A percentile compares a stretch with the other conserved stretches of the same genome.
These are phyloP conservation scores for Oreochromis tanganicae DNA, from an alignment of 2,113 vertebrate species.

Conservation along the genomic window DNA sequence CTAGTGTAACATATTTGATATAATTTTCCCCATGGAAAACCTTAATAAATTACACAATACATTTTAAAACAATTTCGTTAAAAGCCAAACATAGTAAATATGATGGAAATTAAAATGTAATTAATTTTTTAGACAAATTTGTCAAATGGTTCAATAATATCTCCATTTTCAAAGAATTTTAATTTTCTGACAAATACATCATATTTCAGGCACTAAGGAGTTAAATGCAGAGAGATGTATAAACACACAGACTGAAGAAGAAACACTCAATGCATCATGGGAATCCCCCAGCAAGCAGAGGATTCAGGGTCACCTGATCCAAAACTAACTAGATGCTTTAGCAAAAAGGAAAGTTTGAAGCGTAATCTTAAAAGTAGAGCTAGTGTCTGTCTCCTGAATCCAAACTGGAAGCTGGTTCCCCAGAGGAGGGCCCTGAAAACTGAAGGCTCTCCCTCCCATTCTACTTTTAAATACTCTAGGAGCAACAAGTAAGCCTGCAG, in stretches of 20 bases:
- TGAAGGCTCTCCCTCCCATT: not conserved
- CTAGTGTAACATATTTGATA: not conserved
- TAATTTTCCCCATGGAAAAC: not conserved
- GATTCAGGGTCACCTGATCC: not conserved
- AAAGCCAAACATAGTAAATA: not conserved
- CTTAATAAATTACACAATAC: not conserved
- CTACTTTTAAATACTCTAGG: not conserved
- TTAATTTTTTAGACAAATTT: not conserved
- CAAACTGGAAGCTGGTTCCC: not conserved
- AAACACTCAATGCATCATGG: accelerated
- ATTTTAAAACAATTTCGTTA: not conserved
- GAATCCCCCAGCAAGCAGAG: not conserved
- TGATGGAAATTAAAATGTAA: not conserved
- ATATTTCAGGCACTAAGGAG: not conserved
- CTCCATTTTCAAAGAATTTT: not conserved
- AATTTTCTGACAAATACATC: not conserved
- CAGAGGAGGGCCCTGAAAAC: not conserved
- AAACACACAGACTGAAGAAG: not conserved
- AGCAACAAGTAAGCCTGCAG: not conserved
- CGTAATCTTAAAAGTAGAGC: not conserved
- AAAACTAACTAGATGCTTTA: not conserved
- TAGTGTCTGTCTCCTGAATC: not conserved
- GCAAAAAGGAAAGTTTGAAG: not conserved
- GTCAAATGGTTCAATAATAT: not conserved
- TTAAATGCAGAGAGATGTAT: not conserved